Conservation (phyloP, 1,140 invertebrate species). For the Drosophila parvula region DNA sequence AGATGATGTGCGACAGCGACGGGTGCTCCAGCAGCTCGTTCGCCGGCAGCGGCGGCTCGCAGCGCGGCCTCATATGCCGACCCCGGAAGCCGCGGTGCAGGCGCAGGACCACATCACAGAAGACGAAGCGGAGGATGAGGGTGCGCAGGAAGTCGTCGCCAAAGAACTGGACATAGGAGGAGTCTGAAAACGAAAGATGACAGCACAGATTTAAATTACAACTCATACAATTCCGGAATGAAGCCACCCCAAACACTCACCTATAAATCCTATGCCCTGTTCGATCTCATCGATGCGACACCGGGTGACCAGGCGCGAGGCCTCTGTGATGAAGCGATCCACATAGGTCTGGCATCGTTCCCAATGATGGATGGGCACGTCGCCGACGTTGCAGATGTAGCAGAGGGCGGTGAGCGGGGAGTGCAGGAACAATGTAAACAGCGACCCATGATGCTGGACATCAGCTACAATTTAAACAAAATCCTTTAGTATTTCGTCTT, state of each 20-base stretch:
- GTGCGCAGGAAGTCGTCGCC: conserved; percentile 97
- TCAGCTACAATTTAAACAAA: conserved; percentile 85
- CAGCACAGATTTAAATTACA: too few relatives aligned
- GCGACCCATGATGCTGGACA: conserved; percentile 94
- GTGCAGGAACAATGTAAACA: conserved; percentile 98
- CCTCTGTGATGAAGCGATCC: conserved; percentile 95
- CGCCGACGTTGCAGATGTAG: conserved; percentile 94
- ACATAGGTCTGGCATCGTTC: conserved; percentile 95
- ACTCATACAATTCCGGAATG: too few relatives aligned
- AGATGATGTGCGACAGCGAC: conserved; percentile 90
- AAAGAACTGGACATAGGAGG: conserved; percentile 93
- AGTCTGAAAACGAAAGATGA: conserved; percentile 86
- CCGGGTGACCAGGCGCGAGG: conserved; percentile 91
- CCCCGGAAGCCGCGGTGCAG: conserved; percentile 93
- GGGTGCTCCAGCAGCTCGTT: conserved; percentile 95
- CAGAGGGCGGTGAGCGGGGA: conserved; percentile 97
- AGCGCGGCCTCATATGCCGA: conserved; percentile 92
- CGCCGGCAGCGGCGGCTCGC: conserved; percentile 94
- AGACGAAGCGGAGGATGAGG: conserved; percentile 94
- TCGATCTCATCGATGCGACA: conserved; percentile 91
- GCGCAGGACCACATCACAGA: conserved; percentile 95
- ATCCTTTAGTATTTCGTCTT: not conserved
- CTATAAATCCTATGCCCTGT: conserved; percentile 84
- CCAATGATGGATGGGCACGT: conserved; percentile 94
- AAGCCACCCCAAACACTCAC: conserved; percentile 24